Base-by-base conservation (phyloP, 2,797 vertebrate species). In the Lycodopsis pacificus region DNA sequence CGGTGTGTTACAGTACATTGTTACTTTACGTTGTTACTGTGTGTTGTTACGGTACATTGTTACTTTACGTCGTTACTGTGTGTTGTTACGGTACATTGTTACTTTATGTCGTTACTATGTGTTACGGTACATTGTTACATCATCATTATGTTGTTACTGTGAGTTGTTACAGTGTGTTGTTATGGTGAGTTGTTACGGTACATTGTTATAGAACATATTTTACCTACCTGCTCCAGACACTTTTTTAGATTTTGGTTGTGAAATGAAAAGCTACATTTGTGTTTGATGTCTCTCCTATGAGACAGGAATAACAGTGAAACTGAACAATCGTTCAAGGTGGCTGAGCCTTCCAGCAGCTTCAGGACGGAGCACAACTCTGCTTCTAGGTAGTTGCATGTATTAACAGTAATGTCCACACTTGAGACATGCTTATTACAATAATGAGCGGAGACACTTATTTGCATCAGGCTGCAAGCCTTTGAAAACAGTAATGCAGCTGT, bases 351-450 rank as follows among this genome's bases (percentile, higher is more conserved):
- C 73, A 68, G 67, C 82, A 65, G 62, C 34, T 71, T 40, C 62
- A 80, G 58, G 79, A 56, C 12, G 10, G 32, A 65, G 62, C 36
- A 59, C 14, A 10, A 0, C 68, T 61, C 38, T 61, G 67, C 59
- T 75, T 61, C 46, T 30, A 63, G 66, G 48, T 83, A n/a, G 65
- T 17, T 80, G 63, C 53, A 59, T 81, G 81, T 71, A 85, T 79
- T 84, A 82, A 74, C 62, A 36, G 62, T 65, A 74, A 73, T 48
- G 67, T 77, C 71, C 65, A 77, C 81, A 72, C 67, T 76, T 56
- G 73, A 87, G 82, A 83, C 58, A 38, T 20, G 34, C 77, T 89
- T 63, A 85, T 88, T 86, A 83, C 69, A 79, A 65, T 84, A 84
- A 88, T 75, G 82, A 86, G 79, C 68, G 15, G 70, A 84, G 79